phyloP scores from a whole-genome alignment of 2,797 vertebrate species.

The Spinibarbus caldwelli region DNA sequence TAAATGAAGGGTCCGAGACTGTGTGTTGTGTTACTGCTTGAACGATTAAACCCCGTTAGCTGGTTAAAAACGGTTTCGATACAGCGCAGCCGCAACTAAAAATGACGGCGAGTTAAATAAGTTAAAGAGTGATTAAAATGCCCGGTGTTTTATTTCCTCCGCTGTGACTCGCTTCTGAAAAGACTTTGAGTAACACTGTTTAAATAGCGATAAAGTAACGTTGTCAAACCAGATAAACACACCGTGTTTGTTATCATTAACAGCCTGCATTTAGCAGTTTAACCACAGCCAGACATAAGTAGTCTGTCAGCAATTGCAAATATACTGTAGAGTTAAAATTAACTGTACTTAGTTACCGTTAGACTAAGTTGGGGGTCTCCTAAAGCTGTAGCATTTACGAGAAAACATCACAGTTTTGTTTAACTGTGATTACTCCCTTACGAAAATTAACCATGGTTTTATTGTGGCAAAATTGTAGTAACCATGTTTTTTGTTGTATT shows the following conservation, averaged over 20 bases:
- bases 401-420: background rate
- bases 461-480: no score
- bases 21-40: background rate
- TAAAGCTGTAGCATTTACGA: background rate
- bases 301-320: background rate
- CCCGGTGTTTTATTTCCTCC: background rate
- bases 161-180: background rate
- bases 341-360: background rate
- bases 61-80: background rate
- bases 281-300: background rate
- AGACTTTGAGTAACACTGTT: background rate
- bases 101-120: conserved; percentile 1
- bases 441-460: no score
- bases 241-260: background rate
- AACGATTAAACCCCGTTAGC: background rate
- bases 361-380: background rate
- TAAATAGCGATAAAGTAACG: background rate
- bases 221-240: background rate
- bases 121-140: background rate
- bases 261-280: background rate
- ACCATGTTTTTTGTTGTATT: no score
- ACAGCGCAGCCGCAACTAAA: background rate
- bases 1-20: background rate
- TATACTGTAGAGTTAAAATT: background rate
- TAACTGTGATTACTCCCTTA: background rate